These are phyloP conservation scores for Erpornis zantholeuca DNA, from an alignment of 2,113 vertebrate species.

Conservation along the genomic window DNA sequence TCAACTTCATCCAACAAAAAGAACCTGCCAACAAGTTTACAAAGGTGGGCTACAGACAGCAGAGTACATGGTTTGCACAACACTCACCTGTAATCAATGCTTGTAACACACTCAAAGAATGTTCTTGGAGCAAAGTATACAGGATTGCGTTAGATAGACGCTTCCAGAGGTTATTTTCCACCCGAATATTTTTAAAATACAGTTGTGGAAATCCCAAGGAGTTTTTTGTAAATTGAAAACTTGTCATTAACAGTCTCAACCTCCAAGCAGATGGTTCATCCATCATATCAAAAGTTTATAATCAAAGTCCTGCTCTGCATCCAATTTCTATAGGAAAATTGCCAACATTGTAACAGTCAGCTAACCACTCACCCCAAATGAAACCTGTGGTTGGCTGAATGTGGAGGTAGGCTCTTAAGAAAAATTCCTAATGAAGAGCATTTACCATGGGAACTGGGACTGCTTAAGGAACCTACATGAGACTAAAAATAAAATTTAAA, in stretches of 20 bases:
- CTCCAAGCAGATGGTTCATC: background rate
- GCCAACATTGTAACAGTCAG: background rate
- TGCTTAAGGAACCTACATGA: background rate
- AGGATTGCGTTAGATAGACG: background rate
- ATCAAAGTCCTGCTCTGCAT: background rate
- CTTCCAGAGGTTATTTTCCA: background rate
- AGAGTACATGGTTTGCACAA: background rate
- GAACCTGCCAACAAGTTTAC: background rate
- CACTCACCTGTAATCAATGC: background rate
- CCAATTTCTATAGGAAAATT: background rate
- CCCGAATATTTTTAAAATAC: background rate
- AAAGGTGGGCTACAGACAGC: background rate
- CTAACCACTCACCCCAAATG: background rate
- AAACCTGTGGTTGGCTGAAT: background rate
- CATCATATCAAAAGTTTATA: background rate
- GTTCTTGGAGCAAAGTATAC: background rate
- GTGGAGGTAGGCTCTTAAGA: background rate
- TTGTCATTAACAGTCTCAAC: background rate
- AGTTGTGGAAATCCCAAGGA: background rate
- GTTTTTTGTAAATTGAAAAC: background rate
- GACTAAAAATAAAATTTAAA: background rate
- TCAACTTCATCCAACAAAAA: background rate
- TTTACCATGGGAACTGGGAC: background rate
- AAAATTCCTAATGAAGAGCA: background rate
- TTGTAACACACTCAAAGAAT: background rate